Evolutionary conservation across 2,113 vertebrate genomes (phyloP).

Genomic region (Synodontis membranacea): DNA sequence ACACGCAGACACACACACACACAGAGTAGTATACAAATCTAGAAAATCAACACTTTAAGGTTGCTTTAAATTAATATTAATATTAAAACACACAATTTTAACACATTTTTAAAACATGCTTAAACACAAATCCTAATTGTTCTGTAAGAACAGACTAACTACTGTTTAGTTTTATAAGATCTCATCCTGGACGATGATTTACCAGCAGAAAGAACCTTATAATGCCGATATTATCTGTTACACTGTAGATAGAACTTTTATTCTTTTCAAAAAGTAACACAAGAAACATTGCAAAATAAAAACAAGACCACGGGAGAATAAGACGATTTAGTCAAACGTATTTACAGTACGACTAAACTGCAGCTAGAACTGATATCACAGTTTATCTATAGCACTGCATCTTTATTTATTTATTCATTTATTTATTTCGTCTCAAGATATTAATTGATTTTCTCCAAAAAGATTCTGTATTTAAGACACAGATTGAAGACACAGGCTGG

Average conservation of each 20-base stretch:
- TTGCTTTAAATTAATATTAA: neutral
- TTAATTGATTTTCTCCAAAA: neutral
- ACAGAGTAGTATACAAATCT: no score
- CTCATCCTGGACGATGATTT: neutral
- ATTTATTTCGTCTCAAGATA: neutral
- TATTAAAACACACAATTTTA: neutral
- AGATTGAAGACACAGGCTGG: neutral
- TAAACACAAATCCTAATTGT: neutral
- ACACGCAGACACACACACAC: conserved; percentile 48
- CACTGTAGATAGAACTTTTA: no score
- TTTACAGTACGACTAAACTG: no score
- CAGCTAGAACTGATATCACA: neutral
- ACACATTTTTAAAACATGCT: neutral
- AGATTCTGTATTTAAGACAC: neutral
- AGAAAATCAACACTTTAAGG: neutral
- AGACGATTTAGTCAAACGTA: no score
- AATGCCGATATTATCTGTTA: neutral
- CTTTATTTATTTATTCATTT: neutral
- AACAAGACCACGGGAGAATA: neutral
- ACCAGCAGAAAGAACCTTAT: neutral
- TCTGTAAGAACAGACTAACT: neutral
- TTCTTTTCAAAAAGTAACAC: neutral
- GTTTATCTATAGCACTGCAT: neutral
- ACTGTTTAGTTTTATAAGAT: neutral
- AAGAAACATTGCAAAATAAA: neutral